Evolutionary conservation across 2,888 invertebrate genomes (phyloP).

Genomic region (Tolmerus cingulatus): DNA sequence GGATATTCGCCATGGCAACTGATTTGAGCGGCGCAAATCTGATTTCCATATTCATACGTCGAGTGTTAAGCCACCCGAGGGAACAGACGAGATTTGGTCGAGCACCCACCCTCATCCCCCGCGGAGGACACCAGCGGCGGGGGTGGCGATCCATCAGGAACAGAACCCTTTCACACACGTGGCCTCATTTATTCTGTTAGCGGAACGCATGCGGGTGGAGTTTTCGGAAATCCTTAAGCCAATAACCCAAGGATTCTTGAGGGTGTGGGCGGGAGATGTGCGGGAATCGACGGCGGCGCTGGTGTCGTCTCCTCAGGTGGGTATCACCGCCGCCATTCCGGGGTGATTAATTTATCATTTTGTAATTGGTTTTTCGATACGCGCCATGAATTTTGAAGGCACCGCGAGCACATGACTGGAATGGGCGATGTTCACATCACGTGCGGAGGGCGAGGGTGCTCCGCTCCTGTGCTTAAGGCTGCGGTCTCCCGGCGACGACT

Average conservation of each 20-base stretch:
- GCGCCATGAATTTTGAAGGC: constrained; percentile 43
- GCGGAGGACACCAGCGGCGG: neutral
- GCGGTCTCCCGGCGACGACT: neutral
- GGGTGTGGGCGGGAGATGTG: neutral
- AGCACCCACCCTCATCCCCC: neutral
- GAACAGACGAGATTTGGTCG: neutral
- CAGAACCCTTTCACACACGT: constrained; percentile 23
- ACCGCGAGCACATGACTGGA: neutral
- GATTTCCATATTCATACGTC: constrained; percentile 33
- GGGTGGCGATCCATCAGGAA: neutral
- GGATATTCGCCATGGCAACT: constrained; percentile 9
- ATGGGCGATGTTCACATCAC: neutral
- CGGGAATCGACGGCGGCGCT: neutral
- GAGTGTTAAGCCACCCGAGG: neutral
- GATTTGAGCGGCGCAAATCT: constrained; percentile 22
- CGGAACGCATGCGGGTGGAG: constrained; percentile 1
- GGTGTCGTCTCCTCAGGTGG: neutral
- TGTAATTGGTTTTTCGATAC: constrained; percentile 45
- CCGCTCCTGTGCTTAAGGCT: neutral
- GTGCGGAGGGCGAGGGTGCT: neutral
- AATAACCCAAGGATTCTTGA: neutral
- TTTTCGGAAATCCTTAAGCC: constrained; percentile 5
- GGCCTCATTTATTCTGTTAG: constrained; percentile 8
- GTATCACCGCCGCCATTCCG: constrained; percentile 10
- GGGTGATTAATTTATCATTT: constrained; percentile 45